Evolutionary conservation across 1,140 invertebrate species (phyloP), one percentile per base, ranked within the genome.

Genomic region (Diploscapter pachys): DNA sequence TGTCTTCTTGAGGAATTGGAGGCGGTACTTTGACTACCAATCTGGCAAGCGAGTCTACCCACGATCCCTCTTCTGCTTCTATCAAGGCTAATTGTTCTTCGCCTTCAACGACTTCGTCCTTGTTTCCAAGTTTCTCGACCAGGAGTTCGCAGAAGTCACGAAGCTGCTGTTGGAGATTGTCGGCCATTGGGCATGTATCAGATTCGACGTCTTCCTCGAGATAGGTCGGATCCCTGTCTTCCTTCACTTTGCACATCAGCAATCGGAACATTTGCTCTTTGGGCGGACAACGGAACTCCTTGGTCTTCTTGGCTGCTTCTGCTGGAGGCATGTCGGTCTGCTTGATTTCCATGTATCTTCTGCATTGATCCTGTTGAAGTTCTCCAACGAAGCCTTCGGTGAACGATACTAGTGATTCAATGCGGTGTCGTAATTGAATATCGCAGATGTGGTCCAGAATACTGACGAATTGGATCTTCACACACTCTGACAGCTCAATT

Each of bases 401-500:
- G 87, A 97, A 99, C 0, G 93, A 90, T n/a, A 98, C 92, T 4
- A 76, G 70, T 31, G 75, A 76, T 54, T 99, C 97, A 0, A 99
- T 93, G 48, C 96, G 88, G 87, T 98, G 95, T 55, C 96, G 87
- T 3, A 98, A 86, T 83, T 98, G 95, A 49, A 94, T 91, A 83
- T 99, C 96, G 86, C 94, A 95, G 2, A 99, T 87, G 87, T 99
- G 95, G 79, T 99, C 95, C 2, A 99, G 88, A 2, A 99, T 86
- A 81, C 93, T 94, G 82, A 96, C 98, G 91, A 99, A 92, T 88
- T 99, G 92, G 0, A 97, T 87, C 88, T 99, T 98, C 0, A 96
- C 96, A 56, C 95, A 94, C 88, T 99, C 96, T 0, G 94, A 94
- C 89, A 99, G 92, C 85, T 95, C 93, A 93, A 99, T 98, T 76